Evolutionary conservation across 1,140 invertebrate species (phyloP), one percentile per base, ranked within the genome.

Genomic region (Myzus persicae): DNA sequence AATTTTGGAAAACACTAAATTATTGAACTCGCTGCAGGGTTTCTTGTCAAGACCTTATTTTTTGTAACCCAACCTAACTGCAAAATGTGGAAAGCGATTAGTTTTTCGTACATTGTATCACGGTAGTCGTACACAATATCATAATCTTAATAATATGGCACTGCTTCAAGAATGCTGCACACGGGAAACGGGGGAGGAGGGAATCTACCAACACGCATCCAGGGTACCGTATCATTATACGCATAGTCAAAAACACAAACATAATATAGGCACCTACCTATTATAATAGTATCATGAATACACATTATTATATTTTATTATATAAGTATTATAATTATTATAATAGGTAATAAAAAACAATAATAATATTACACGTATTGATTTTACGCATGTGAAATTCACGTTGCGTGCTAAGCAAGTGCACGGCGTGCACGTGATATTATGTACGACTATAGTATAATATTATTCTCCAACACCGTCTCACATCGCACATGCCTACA

Each of bases 361-460:
- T 48, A 51, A 42, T 84, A 84, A 40, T 26, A 22, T 42, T 14
- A 84, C 38, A 84, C 24, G 82, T 84, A 87, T 87, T 22, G 42
- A 87, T 87, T 87, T 87, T 87, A 44, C 84, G 42, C 84, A 24
- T 18, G 84, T 87, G 84, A 87, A 44, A 87, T 87, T 87, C 42
- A 44, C 84, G 84, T 87, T 84, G 36, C 82, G 82, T 42, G 84
- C 84, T 38, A 87, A 87, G 42, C 40, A 87, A 87, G 42, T n/a
- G 84, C 42, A 38, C 42, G 7, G 42, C 31, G 42, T 84, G 46
- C 42, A 44, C 84, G 82, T 84, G 24, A 44, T 44, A 26, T 26
- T 85, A 76, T 76, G 59, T n/a, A 76, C 59, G 5, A 76, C n/a
- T n/a, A 18, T 51, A 18, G 36, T n/a, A n/a, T n/a, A 67, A 76